Base-by-base conservation (phyloP, 2,888 invertebrate species). In the Ormyrus pomaceus region DNA sequence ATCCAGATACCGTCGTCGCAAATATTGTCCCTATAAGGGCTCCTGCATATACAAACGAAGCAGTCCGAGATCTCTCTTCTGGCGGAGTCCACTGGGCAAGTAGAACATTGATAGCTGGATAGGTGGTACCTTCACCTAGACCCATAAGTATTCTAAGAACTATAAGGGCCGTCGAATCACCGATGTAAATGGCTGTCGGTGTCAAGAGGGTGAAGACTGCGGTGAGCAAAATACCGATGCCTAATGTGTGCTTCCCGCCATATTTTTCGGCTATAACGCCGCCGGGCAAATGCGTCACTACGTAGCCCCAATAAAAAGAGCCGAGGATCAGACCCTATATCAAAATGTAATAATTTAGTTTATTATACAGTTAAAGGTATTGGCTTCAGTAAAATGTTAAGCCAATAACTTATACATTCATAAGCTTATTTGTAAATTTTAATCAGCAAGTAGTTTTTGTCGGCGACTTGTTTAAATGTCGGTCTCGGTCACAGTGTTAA, bases 231-330 rank as follows among this genome's bases (percentile, higher is more conserved):
- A 97, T 95, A 61, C 97, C 97, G 73, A 96, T 91, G 0, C 96
- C 96, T 50, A 97, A 92, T 0, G 96, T 94, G 91, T 96, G 95
- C 89, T 97, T 97, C 11, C 96, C 97, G 46, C 97, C 97, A 83
- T 95, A 96, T 84, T 93, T 93, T 85, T 96, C 96, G 0, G 97
- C 95, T 61, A 97, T 87, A 66, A 95, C 92, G 78, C 96, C 97
- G 64, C 96, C 97, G 0, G 97, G 97, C 45, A 97, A 89, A 87
- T 97, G 96, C 0, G 96, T 96, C 0, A 96, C 81, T 0, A 96
- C 94, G 90, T 97, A 97, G 1, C 97, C 96, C 92, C 95, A 96
- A 91, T 96, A 97, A 90, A 97, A 97, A 0, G 96, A 94, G 68
- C 95, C 95, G 2, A 97, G 92, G 59, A 96, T 95, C 50, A 95